Base-by-base conservation (phyloP, 2,888 invertebrate genomes). In the Dicycla oo region DNA sequence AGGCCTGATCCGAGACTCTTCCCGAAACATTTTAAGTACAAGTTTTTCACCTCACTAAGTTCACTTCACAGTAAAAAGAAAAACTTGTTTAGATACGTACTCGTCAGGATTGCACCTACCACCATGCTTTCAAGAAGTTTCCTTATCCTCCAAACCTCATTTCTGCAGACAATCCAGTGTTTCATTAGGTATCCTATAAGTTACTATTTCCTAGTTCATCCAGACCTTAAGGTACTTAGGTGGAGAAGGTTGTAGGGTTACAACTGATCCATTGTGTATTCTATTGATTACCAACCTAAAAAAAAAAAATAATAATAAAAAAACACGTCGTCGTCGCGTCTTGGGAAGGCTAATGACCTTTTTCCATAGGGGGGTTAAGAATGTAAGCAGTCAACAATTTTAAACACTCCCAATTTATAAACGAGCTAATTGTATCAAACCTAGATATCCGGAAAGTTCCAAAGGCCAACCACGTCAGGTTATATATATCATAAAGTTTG, bases 401-500 rank as follows among this genome's bases (percentile, higher is more conserved):
- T n/a, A n/a, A 38, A 23, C 8, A 38, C 23, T 40, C 10, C 38
- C n/a, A 23, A 40, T 40, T 40, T 23, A 10, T 15, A 26, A 45
- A 57, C 11, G 18, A 30, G 6, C 3, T 38, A 54, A 20, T 40
- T 53, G 0, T 40, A 40, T 18, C 18, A 57, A 57, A 30, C 30
- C 11, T 8, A 34, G 2, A 23, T 60, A 23, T 34, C 3, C 34
- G 3, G 11, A 40, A 26, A 47, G 45, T 23, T 47, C 20, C 15
- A 23, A 38, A n/a, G 3, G 7, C 11, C 18, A 40, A 3, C 26
- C 43, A 23, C 67, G 15, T 34, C 38, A 47, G 20, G 30, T 18
- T 40, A 47, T n/a, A 56, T 47, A 45, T 26, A 58, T 63, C 34
- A 63, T 54, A 47, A 60, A 53, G 23, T 51, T 61, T 7, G n/a